Evolutionary conservation across 2,888 invertebrate genomes (phyloP).

Genomic region (Cartodere bifasciata): DNA sequence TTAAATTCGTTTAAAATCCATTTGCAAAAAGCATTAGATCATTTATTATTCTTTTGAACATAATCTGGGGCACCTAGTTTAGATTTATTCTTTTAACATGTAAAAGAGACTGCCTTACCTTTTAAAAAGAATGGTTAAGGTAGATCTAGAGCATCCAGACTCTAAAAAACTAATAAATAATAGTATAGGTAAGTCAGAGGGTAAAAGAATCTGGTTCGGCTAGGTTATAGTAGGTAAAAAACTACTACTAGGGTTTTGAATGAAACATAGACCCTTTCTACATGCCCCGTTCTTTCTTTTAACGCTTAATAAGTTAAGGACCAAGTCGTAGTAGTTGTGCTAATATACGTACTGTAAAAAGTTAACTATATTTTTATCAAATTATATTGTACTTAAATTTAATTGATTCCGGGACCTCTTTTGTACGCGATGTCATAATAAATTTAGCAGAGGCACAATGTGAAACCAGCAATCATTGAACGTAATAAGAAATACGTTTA

Average conservation of each 20-base stretch:
- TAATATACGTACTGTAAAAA: no score
- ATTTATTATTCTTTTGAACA: constrained; percentile 14
- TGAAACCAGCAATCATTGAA: no score
- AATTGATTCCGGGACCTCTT: no score
- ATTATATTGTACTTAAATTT: no score
- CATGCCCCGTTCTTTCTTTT: no score
- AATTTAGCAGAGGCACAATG: no score
- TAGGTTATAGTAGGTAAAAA: constrained; percentile 9
- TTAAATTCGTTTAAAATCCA: no score
- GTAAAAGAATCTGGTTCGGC: constrained; percentile 11
- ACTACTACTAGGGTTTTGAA: constrained; percentile 12
- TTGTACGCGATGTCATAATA: no score
- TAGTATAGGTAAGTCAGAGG: constrained; percentile 13
- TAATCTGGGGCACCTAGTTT: constrained; percentile 15
- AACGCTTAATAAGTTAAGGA: constrained; percentile 1
- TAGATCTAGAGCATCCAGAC: constrained; percentile 14
- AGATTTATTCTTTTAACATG: constrained; percentile 12
- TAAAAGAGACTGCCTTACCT: constrained; percentile 7
- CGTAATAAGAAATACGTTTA: no score
- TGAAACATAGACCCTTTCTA: constrained; percentile 5
- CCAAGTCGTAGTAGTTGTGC: neutral
- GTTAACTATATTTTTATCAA: no score
- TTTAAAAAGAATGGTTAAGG: constrained; percentile 14
- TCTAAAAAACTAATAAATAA: constrained; percentile 19
- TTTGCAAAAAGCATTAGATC: constrained; percentile 15